A percentile compares a stretch with the other conserved stretches of the same genome.
phyloP scores from a whole-genome alignment of 1,140 invertebrate genomes.

The Polypedilum pembai region DNA sequence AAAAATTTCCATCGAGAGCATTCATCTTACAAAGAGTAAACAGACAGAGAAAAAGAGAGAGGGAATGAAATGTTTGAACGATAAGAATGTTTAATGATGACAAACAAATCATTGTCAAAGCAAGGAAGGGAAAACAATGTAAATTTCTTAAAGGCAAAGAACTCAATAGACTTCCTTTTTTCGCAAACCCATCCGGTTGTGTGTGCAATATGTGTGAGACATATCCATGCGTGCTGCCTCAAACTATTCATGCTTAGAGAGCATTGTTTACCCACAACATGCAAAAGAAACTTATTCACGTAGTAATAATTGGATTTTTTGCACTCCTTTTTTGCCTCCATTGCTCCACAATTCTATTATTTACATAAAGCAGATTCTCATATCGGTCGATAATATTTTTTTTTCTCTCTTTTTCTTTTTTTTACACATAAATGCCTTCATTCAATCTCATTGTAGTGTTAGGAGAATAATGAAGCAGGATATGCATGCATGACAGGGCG shows the following conservation, averaged over 20 bases:
- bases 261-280: neutral
- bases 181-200: neutral
- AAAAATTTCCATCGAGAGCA: neutral
- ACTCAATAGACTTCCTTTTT: neutral
- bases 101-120: neutral
- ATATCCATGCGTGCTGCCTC: neutral
- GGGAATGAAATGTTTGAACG: too few relatives aligned
- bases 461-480: neutral
- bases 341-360: neutral
- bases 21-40: neutral
- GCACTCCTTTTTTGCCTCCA: neutral
- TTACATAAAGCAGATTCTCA: neutral
- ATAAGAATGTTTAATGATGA: too few relatives aligned
- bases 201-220: neutral
- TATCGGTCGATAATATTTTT: neutral
- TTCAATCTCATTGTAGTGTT: neutral
- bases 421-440: neutral
- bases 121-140: neutral
- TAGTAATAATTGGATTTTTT: neutral
- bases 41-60: neutral
- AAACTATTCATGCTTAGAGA: neutral
- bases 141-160: neutral
- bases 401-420: neutral
- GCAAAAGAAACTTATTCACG: neutral
- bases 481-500: neutral